A percentile compares a stretch with the other conserved stretches of the same genome.
Evolutionary conservation across 1,140 invertebrate genomes (phyloP).

Genomic region (Chironomus tepperi): DNA sequence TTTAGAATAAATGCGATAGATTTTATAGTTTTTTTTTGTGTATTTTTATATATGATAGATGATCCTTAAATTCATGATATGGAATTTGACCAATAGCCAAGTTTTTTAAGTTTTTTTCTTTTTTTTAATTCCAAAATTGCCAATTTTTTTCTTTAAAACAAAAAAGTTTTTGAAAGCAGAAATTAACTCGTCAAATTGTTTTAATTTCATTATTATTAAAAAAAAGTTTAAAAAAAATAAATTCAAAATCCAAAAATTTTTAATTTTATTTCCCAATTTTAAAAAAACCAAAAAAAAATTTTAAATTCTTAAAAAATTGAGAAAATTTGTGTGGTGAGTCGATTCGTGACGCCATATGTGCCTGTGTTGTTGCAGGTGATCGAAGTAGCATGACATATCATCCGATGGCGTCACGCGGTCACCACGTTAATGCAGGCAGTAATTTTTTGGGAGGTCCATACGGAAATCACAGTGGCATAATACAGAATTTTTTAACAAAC

Average conservation of each 20-base stretch:
- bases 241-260: neutral
- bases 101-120: neutral
- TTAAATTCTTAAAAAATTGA: neutral
- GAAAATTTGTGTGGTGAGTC: constrained; percentile 23
- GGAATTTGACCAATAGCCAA: too few relatives aligned
- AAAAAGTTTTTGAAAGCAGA: constrained; percentile 14
- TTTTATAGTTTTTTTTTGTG: neutral
- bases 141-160: neutral
- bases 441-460: neutral
- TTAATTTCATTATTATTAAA: neutral
- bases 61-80: neutral
- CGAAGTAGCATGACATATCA: constrained; percentile 33
- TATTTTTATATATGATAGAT: neutral
- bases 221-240: neutral
- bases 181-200: neutral
- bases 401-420: constrained; percentile 35
- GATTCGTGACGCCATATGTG: constrained; percentile 26
- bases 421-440: constrained; percentile 25
- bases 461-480: constrained; percentile 2
- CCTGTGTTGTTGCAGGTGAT: constrained; percentile 27
- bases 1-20: constrained; percentile 9
- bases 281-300: neutral
- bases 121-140: neutral
- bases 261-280: neutral
- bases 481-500: neutral